Conservation (phyloP, 1,140 invertebrate species). For the Lordiphosa mommai region DNA sequence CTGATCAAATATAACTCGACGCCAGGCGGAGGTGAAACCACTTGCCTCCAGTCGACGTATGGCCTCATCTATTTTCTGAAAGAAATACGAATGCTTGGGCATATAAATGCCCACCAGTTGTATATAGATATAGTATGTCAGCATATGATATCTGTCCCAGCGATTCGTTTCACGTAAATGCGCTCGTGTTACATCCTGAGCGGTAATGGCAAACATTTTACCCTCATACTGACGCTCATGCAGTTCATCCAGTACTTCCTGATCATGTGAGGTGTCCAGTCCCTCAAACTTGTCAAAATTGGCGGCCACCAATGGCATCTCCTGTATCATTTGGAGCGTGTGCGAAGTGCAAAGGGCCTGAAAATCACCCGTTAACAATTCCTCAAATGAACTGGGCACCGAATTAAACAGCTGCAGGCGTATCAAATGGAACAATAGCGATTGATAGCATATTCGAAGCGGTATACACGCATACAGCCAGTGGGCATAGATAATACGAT, state of each 20-base stretch:
- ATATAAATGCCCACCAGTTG: constrained; percentile 57
- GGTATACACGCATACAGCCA: constrained; percentile 58
- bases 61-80: constrained; percentile 18
- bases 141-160: constrained; percentile 8
- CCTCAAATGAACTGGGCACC: constrained; percentile 31
- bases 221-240: neutral
- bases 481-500: constrained; percentile 49
- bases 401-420: constrained; percentile 38
- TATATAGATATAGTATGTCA: constrained; percentile 45
- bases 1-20: constrained; percentile 21
- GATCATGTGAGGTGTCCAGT: constrained; percentile 21
- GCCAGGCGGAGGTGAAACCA: constrained; percentile 48
- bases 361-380: constrained; percentile 37
- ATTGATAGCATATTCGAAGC: constrained; percentile 54
- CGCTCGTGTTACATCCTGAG: constrained; percentile 19
- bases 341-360: constrained; percentile 30
- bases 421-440: constrained; percentile 60
- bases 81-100: constrained; percentile 60
- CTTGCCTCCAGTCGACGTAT: constrained; percentile 29
- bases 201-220: constrained; percentile 43
- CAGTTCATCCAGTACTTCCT: constrained; percentile 31
- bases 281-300: constrained; percentile 7
- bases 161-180: constrained; percentile 17
- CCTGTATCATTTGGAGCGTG: constrained; percentile 32
- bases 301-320: constrained; percentile 32